Evolutionary conservation across 2,888 invertebrate genomes (phyloP), one percentile per base, ranked within the genome.

Genomic region (Marasmarcha lunaedactyla): DNA sequence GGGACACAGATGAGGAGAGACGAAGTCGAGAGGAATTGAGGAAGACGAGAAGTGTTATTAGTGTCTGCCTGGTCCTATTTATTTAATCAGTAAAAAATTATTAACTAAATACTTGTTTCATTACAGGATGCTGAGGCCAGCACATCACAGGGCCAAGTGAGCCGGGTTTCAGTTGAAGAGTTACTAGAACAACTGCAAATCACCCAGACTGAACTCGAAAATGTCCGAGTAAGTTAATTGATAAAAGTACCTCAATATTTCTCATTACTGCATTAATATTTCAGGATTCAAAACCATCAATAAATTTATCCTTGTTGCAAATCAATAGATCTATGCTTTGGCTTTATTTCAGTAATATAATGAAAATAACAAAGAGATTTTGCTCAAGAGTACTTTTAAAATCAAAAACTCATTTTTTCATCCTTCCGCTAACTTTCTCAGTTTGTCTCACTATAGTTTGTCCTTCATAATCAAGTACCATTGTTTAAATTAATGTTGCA

Each of bases 121-220:
- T 54, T 68, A 41, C 69, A 77, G 89, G 87, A 59, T 36, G 52
- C 48, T 42, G 74, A 70, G 13, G 53, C 65, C 4, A 62, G 71
- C 40, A 59, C 67, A 35, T 69, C 71, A 38, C 85, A 86, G 52
- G 85, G 87, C 51, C 86, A 87, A 55, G 86, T 88, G 42, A 88
- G 84, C 56, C 86, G 91, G 61, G 89, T 92, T 51, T 91, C 93
- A 36, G 91, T 93, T 50, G 90, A 92, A 54, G 92, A 94, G 69
- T 84, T 94, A 55, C 83, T 94, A 57, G 90, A 91, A 65, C 92
- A 94, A 71, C 81, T 94, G 58, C 91, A 93, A 76, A 89, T 91
- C 51, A 93, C 94, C 15, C 92, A 93, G 81, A 90, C 89, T 33
- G 94, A 94, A 84, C 86, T 94, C 71, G 93, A 94, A 71, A 93